These are phyloP conservation scores for Horisme vitalbata DNA, from an alignment of 2,888 invertebrate genomes.

Conservation along the genomic window DNA sequence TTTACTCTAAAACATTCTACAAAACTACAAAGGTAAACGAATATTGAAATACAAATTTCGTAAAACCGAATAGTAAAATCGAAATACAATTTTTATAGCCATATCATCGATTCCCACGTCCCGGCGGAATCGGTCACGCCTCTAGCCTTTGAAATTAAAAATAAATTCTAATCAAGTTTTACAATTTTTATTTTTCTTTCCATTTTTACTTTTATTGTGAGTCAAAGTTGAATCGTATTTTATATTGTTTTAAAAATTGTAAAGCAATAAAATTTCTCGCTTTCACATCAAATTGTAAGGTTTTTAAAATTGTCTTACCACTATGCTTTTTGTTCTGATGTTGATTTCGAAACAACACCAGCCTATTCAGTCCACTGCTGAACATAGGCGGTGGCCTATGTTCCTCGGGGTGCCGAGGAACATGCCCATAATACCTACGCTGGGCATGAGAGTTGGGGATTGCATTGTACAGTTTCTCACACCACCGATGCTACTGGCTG, in stretches of 20 bases:
- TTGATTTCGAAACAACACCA: too few relatives aligned
- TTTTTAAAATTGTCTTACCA: not conserved
- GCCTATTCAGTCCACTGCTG: too few relatives aligned
- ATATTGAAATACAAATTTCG: constrained; percentile 1
- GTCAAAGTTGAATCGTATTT: constrained; percentile 9
- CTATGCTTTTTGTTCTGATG: too few relatives aligned
- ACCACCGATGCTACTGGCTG: too few relatives aligned
- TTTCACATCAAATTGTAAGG: too few relatives aligned
- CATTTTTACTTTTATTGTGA: constrained; percentile 13
- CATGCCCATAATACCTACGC: too few relatives aligned
- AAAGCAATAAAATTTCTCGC: too few relatives aligned
- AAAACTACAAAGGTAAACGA: not conserved
- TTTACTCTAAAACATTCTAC: not conserved
- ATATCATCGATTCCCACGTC: constrained; percentile 52
- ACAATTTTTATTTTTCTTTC: constrained; percentile 14
- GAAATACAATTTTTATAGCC: constrained; percentile 35
- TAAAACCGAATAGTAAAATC: constrained; percentile 10
- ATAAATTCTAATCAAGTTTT: constrained; percentile 25
- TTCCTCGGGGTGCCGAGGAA: too few relatives aligned
- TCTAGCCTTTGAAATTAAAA: constrained; percentile 39
- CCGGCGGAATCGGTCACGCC: constrained; percentile 48
- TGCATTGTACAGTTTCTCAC: too few relatives aligned
- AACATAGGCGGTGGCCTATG: too few relatives aligned
- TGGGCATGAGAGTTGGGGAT: too few relatives aligned
- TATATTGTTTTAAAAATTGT: too few relatives aligned